Evolutionary conservation across 30 jellyfish, hydroid and myxozoan species (phyloP).

Genomic region (Chrysaora quinquecirrha): DNA sequence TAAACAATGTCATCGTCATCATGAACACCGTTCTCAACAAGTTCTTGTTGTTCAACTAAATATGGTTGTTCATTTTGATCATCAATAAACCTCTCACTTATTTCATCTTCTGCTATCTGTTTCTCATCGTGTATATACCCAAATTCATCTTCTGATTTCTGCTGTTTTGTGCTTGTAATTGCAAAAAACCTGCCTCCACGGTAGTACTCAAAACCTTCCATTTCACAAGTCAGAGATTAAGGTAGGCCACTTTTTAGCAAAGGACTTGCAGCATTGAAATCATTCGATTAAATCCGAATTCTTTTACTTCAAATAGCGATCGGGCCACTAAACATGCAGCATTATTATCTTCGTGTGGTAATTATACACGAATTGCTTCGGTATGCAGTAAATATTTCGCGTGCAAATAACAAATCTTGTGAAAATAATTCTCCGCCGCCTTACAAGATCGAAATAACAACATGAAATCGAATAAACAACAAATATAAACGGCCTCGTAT

Average conservation of each 20-base stretch:
- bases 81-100: slow-evolving; percentile 21
- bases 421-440: too few relatives aligned
- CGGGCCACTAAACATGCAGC: too few relatives aligned
- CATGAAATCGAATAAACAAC: too few relatives aligned
- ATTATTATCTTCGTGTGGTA: too few relatives aligned
- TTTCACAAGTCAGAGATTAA: too few relatives aligned
- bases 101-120: slow-evolving; percentile 7
- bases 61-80: slow-evolving; percentile 4
- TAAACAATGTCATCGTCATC: background rate
- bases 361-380: too few relatives aligned
- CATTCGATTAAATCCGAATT: too few relatives aligned
- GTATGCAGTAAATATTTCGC: slow-evolving; percentile 27
- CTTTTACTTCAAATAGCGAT: too few relatives aligned
- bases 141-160: background rate
- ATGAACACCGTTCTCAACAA: background rate
- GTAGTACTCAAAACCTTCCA: slow-evolving; percentile 49
- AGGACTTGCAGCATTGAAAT: too few relatives aligned
- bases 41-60: too few relatives aligned
- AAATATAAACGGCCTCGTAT: too few relatives aligned
- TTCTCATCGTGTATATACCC: background rate
- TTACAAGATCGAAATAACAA: too few relatives aligned
- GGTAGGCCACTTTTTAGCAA: background rate
- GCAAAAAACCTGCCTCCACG: slow-evolving; percentile 63
- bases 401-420: background rate
- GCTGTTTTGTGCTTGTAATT: slow-evolving; percentile 18